A percentile compares a stretch with the other conserved stretches of the same genome.
phyloP scores from a whole-genome alignment of 2,888 invertebrate genomes.

The Neria commutata region DNA sequence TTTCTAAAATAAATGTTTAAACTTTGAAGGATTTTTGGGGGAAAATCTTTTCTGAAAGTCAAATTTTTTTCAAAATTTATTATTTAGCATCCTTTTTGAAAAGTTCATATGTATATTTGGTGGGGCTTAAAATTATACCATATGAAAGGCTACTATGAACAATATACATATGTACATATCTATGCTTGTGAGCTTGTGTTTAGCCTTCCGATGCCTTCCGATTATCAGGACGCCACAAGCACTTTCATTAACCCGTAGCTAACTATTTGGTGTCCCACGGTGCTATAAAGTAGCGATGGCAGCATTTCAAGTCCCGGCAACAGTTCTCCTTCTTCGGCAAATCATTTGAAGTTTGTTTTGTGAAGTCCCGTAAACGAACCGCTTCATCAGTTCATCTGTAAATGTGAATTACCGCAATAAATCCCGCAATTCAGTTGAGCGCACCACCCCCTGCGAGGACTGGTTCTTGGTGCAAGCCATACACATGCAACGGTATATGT shows the following conservation, averaged over 20 bases:
- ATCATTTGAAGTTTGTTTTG: background rate
- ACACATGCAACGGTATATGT: background rate
- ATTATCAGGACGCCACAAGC: no score
- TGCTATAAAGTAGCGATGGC: slow-evolving; percentile 38
- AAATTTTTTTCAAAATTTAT: no score
- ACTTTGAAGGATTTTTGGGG: no score
- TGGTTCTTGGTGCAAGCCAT: background rate
- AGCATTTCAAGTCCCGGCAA: background rate
- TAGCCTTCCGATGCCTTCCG: no score
- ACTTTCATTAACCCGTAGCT: slow-evolving; percentile 27
- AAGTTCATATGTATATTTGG: no score
- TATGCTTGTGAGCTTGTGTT: no score
- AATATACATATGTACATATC: no score
- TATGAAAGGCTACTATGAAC: no score
- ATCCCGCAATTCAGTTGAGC: slow-evolving; percentile 54
- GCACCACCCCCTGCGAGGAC: slow-evolving; percentile 20
- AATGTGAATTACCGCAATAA: slow-evolving; percentile 55
- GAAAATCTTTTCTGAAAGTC: no score
- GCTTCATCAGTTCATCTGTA: slow-evolving; percentile 30
- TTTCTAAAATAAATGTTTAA: no score
- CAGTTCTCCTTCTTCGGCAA: background rate
- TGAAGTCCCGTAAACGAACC: background rate
- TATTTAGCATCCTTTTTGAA: no score
- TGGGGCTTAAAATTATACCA: no score
- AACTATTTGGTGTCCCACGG: slow-evolving; percentile 45